Conservation (phyloP, 2,113 vertebrate genomes). For the Limnothrissa miodon region DNA sequence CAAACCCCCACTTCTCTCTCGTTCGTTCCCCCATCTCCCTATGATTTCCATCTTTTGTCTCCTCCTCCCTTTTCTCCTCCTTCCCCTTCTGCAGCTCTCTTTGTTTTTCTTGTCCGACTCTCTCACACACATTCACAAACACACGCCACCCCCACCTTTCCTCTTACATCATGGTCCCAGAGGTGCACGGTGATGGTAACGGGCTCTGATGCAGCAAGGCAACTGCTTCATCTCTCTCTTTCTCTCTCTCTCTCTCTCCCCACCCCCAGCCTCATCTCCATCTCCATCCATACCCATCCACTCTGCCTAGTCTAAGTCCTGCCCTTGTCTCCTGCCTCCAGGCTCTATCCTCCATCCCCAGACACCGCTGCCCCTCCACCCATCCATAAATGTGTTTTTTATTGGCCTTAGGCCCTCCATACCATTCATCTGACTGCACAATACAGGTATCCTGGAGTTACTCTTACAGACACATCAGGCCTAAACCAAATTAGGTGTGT, state of each 20-base stretch:
- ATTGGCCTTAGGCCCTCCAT: not conserved
- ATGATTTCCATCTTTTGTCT: not conserved
- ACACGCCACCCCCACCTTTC: not conserved
- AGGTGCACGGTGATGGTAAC: not conserved
- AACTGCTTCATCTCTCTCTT: not conserved
- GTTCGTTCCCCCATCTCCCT: not conserved
- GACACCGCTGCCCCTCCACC: not conserved
- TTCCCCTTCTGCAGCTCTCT: not conserved
- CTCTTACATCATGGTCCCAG: slow-evolving; percentile 1
- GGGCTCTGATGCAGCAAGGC: not conserved
- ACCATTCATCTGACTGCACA: not conserved
- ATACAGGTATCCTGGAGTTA: not conserved
- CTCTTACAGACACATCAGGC: not conserved
- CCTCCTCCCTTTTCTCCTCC: not conserved
- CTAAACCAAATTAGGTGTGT: not conserved
- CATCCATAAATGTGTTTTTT: not conserved
- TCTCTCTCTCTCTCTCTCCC: not conserved
- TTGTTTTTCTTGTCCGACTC: not conserved
- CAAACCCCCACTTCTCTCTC: not conserved
- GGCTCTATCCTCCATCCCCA: not conserved
- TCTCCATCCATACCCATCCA: not conserved
- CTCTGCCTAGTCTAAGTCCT: not conserved
- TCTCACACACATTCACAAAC: not conserved
- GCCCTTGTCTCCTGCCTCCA: not conserved
- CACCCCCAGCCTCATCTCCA: not conserved